Evolutionary conservation across 2,113 vertebrate genomes (phyloP).

Genomic region (Lonchura striata): DNA sequence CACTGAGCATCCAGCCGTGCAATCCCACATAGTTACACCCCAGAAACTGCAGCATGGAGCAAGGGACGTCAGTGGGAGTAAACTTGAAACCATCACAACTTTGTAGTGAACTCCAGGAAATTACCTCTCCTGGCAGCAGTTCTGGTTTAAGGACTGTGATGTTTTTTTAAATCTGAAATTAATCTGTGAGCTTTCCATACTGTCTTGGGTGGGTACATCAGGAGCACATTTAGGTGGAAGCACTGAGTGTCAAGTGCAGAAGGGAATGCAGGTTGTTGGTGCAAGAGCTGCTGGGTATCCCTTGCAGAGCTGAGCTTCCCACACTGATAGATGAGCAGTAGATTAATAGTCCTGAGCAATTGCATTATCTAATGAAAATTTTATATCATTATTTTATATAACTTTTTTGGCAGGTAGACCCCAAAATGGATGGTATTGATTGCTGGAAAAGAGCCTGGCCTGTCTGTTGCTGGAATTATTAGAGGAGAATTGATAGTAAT

Average conservation of each 20-base stretch:
- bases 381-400: slow-evolving; percentile 70
- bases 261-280: not conserved
- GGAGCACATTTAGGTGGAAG: not conserved
- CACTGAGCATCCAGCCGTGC: not conserved
- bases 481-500: slow-evolving; percentile 61
- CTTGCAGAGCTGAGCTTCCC: not conserved
- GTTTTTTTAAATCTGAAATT: not conserved
- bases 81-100: not conserved
- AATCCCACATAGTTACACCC: not conserved
- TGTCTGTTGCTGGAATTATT: slow-evolving; percentile 58
- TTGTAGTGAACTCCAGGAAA: not conserved
- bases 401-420: slow-evolving; percentile 69
- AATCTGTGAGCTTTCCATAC: not conserved
- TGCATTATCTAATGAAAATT: slow-evolving; percentile 71
- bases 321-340: slow-evolving; percentile 33
- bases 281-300: not conserved
- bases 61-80: not conserved
- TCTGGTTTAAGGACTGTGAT: not conserved
- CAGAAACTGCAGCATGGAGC: not conserved
- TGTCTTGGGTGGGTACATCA: not conserved
- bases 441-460: slow-evolving; percentile 64
- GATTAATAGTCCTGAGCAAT: slow-evolving; percentile 69
- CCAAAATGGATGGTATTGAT: slow-evolving; percentile 53
- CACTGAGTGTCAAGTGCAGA: rapidly evolving
- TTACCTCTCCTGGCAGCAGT: not conserved